phyloP scores from a whole-genome alignment of 1,140 invertebrate species.

The Geopemphigus sp. region DNA sequence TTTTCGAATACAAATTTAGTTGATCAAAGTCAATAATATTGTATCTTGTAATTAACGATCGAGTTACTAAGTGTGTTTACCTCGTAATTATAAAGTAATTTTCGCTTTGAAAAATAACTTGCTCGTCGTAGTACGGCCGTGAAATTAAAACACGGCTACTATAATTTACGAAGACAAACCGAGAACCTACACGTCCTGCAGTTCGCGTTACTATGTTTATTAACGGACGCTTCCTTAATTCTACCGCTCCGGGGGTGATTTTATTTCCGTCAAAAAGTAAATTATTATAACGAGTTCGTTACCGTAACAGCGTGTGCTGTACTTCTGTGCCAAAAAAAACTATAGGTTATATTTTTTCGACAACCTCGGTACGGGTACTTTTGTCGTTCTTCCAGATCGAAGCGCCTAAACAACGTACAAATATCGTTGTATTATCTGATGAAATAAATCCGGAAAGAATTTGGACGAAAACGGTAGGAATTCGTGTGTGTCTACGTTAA shows the following conservation, averaged over 20 bases:
- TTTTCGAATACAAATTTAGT: not conserved
- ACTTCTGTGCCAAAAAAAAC: too few species aligned
- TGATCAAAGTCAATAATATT: constrained; percentile 15
- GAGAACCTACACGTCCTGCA: not conserved
- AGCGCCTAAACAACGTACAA: constrained; percentile 7
- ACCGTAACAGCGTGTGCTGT: too few species aligned
- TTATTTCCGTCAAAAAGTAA: too few species aligned
- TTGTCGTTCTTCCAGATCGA: constrained; percentile 15
- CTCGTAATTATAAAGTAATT: constrained; percentile 15
- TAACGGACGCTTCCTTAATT: too few species aligned
- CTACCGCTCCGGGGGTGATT: too few species aligned
- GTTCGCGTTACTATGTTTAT: constrained; percentile 9
- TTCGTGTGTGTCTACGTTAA: not conserved
- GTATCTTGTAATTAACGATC: constrained; percentile 5
- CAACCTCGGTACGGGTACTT: too few species aligned
- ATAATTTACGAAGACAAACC: constrained; percentile 10
- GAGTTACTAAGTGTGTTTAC: constrained; percentile 9
- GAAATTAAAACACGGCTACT: constrained; percentile 2
- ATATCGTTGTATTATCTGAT: constrained; percentile 37
- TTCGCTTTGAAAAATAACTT: constrained; percentile 12
- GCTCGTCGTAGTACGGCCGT: not conserved
- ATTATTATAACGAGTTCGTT: too few species aligned
- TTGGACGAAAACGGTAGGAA: constrained; percentile 33
- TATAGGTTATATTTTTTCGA: too few species aligned
- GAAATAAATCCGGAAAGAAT: constrained; percentile 26